Evolutionary conservation across 2,888 invertebrate genomes (phyloP), one percentile per base, ranked within the genome.

Genomic region (Bombyx huttoni): DNA sequence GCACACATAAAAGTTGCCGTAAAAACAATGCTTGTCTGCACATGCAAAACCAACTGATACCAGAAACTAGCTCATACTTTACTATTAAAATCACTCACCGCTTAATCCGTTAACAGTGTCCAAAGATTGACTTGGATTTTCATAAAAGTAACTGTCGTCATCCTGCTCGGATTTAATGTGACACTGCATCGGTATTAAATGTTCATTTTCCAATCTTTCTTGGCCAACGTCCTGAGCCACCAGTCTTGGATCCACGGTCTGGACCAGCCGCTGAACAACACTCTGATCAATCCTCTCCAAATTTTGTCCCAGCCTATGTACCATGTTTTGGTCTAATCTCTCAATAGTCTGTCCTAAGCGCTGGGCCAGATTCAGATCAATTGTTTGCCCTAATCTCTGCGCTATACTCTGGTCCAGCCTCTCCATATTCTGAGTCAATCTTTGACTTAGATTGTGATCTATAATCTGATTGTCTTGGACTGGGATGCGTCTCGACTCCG

Each of bases 161-260:
- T 87, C 85, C 35, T 81, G 83, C 45, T 88, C 88, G 0, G 84
- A 64, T 45, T 88, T 88, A 34, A 88, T 87, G 57, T 85, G 80
- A 53, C 85, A 85, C 0, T 80, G 80, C 71, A 83, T 75, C 1
- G 81, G 78, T 40, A 79, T 48, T 47, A 77, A 56, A 55, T 77
- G 70, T 3, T 81, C 77, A 34, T 56, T 65, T 33, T 74, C 74
- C 49, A 76, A 54, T 9, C 73, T 57, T 0, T 77, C 73, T 8
- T 67, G 64, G 5, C 12, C 40, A 40, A 3, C 40, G 7, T 10
- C 50, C 9, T 50, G 53, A 5, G 59, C 57, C 7, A 58, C 56
- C 33, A 67, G 57, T 34, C 67, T 55, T 49, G 60, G 63, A 34
- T 61, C 70, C 52, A 57, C 47, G 46, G 49, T 57, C 48, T 62